Evolutionary conservation across 1,140 invertebrate genomes (phyloP), one percentile per base, ranked within the genome.

Genomic region (Drosophila novamexicana): DNA sequence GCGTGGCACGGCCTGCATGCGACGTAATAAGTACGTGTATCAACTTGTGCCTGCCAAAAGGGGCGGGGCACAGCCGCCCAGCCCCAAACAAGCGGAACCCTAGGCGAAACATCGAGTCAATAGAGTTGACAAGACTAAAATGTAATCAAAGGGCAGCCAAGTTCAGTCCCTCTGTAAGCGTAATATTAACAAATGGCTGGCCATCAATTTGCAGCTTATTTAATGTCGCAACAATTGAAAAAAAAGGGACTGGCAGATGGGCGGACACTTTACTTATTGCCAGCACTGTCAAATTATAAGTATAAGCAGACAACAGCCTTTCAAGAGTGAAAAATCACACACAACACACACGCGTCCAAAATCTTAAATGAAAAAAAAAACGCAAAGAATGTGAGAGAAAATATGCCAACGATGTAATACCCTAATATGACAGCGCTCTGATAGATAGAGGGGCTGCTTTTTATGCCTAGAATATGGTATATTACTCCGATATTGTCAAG

Each of bases 111-210:
- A 54, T 56, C 68, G 62, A 58, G 44, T 29, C 22, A 40, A 75
- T 65, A 32, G 44, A 57, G 63, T 72, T 72, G 70, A 52, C 62
- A 65, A 50, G 57, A 58, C 45, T 49, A 22, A 68, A 68, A 67
- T 83, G 69, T 88, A 89, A 88, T 88, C 84, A 88, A 80, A 83
- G 77, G 75, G 80, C 84, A 80, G 58, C 45, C 64, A 14, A 75
- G 54, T 58, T 58, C 29, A 14, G 18, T 39, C 22, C 9, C 14
- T 42, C 18, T 44, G 63, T 75, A 74, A 67, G 70, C 71, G 40
- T 88, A 88, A 88, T 89, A 89, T 88, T 88, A 88, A 88, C 84
- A 88, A 88, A 88, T 88, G 76, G 77, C 80, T 62, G 79, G 80
- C 69, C 83, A 88, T 88, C 83, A 88, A 88, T 88, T 89, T 89